Conservation (phyloP, 2,113 vertebrate genomes). For the Bos javanicus region DNA sequence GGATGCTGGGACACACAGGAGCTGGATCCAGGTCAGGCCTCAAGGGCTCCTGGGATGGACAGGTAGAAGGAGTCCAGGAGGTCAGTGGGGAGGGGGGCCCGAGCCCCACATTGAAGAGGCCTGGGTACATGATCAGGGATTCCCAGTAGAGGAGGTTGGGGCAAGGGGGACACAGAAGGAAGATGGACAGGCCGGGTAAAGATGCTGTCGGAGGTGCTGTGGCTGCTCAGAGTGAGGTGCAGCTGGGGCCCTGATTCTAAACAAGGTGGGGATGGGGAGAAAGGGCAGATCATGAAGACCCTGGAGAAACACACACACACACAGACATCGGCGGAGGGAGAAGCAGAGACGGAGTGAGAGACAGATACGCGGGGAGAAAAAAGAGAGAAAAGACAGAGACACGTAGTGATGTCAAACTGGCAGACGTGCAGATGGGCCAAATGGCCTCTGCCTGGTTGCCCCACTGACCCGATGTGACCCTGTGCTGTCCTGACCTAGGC, state of each 20-base stretch:
- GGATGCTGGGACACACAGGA: background rate
- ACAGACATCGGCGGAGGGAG: fast-evolving
- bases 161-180: background rate
- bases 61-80: background rate
- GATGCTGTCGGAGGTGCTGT: fast-evolving
- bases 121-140: background rate
- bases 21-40: background rate
- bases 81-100: background rate
- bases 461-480: background rate
- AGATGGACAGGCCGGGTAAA: background rate
- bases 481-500: background rate
- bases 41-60: background rate
- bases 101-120: too few species aligned
- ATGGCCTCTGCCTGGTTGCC: background rate
- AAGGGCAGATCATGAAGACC: background rate
- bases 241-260: background rate
- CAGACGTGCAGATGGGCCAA: background rate
- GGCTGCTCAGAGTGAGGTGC: background rate
- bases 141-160: background rate
- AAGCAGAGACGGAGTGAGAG: background rate
- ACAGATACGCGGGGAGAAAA: too few species aligned
- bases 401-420: fast-evolving
- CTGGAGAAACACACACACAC: background rate
- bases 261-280: fast-evolving
- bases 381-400: background rate